Conservation (phyloP, 2,888 invertebrate genomes). For the Cyrtodaria siliqua region DNA sequence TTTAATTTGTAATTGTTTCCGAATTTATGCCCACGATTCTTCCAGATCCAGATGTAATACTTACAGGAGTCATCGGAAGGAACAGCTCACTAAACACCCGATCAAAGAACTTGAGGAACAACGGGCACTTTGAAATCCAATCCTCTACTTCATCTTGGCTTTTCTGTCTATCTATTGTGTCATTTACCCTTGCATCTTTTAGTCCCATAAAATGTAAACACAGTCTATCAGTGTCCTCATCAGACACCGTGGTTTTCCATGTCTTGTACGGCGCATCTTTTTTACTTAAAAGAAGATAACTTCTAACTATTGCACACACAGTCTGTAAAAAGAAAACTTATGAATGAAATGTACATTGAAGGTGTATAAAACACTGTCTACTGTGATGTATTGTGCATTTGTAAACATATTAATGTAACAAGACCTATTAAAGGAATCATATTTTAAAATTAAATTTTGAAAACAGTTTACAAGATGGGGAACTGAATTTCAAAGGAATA, state of each 20-base stretch:
- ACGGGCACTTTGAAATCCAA: slow-evolving; percentile 73
- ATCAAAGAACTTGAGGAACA: slow-evolving; percentile 74
- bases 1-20: no score
- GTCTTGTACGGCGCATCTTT: slow-evolving; percentile 48
- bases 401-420: no score
- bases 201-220: slow-evolving; percentile 57
- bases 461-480: no score
- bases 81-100: slow-evolving; percentile 75
- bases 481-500: no score
- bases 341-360: no score
- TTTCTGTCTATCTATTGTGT: slow-evolving; percentile 28
- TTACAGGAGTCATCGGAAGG: slow-evolving; percentile 55
- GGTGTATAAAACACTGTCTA: no score
- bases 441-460: no score
- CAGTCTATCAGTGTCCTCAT: slow-evolving; percentile 56
- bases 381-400: no score
- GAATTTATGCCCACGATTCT: no score
- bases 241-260: slow-evolving; percentile 64
- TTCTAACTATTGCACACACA: slow-evolving; percentile 33
- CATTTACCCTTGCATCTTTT: slow-evolving; percentile 18
- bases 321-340: slow-evolving; percentile 48
- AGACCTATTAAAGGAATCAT: no score
- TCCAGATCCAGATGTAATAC: no score
- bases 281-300: slow-evolving; percentile 31
- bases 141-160: slow-evolving; percentile 67